These are phyloP conservation scores for Phalacrocorax carbo DNA, from an alignment of 2,113 vertebrate genomes.

Conservation along the genomic window DNA sequence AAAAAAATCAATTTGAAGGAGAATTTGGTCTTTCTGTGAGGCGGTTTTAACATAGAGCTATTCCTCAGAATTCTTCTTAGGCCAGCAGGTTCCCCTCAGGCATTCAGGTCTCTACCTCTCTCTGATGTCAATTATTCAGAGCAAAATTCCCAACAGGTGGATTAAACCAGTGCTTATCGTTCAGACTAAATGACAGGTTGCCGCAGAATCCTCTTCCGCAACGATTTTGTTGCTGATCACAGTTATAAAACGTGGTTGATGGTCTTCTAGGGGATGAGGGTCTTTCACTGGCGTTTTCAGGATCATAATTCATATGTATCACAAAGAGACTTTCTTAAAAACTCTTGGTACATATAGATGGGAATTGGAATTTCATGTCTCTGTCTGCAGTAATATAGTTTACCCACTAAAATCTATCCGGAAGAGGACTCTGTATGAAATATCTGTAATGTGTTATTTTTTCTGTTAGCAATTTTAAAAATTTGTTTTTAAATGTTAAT, in stretches of 20 bases:
- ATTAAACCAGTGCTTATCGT: neutral
- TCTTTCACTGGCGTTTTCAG: neutral
- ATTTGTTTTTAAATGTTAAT: neutral
- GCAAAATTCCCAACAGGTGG: neutral
- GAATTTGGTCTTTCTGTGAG: neutral
- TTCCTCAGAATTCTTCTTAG: neutral
- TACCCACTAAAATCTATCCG: neutral
- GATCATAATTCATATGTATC: constrained; percentile 12
- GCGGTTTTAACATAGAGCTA: neutral
- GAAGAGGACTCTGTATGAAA: neutral
- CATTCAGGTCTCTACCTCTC: constrained; percentile 9
- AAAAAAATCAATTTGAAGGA: neutral
- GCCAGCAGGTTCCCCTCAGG: neutral
- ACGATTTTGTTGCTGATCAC: neutral
- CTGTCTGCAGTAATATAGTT: neutral
- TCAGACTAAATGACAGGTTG: neutral
- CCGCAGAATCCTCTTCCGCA: neutral
- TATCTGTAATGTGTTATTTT: neutral
- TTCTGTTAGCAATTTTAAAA: constrained; percentile 18
- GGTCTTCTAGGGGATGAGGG: constrained; percentile 1
- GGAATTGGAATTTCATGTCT: neutral
- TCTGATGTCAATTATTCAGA: neutral
- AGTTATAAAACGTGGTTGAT: neutral
- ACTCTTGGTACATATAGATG: neutral
- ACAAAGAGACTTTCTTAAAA: neutral